A percentile compares a stretch with the other conserved stretches of the same genome.
Evolutionary conservation across 2,888 invertebrate species (phyloP).

Genomic region (Linyphia triangularis): DNA sequence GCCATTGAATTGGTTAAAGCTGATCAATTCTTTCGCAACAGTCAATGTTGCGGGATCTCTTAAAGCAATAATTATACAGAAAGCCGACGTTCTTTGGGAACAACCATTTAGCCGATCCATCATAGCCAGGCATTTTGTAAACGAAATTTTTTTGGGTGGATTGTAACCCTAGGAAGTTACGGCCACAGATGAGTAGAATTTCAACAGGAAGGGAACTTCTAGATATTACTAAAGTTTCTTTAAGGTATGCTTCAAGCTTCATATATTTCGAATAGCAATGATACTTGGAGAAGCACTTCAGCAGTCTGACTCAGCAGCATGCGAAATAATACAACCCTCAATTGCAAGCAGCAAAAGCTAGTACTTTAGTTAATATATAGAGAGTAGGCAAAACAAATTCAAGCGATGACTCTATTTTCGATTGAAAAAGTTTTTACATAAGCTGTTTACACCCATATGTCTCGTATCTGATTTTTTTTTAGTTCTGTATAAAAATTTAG

Average conservation of each 20-base stretch:
- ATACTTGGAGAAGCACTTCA: too few species aligned
- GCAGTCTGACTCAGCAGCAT: too few species aligned
- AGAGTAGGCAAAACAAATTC: too few species aligned
- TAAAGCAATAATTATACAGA: slow-evolving; percentile 69
- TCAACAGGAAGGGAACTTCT: slow-evolving; percentile 48
- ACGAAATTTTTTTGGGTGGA: slow-evolving; percentile 54
- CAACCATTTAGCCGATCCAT: slow-evolving; percentile 65
- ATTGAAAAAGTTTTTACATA: too few species aligned
- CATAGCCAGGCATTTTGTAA: slow-evolving; percentile 61
- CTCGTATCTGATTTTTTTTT: too few species aligned
- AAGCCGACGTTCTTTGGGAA: slow-evolving; percentile 42
- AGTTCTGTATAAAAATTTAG: too few species aligned
- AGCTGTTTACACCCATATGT: too few species aligned
- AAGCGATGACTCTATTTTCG: too few species aligned
- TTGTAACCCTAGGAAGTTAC: slow-evolving; percentile 39
- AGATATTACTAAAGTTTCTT: slow-evolving; percentile 49
- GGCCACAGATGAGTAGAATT: slow-evolving; percentile 63
- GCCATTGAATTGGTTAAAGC: slow-evolving; percentile 26
- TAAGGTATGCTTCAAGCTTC: too few species aligned
- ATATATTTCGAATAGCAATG: slow-evolving; percentile 16
- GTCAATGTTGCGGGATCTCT: slow-evolving; percentile 39
- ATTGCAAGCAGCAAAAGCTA: neutral
- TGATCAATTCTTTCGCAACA: slow-evolving; percentile 60
- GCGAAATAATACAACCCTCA: too few species aligned
- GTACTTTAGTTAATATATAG: too few species aligned